Percentiles rank a stretch among this genome's conserved stretches.
Evolutionary conservation across 2,113 vertebrate genomes (phyloP).

Genomic region (Gasterosteus nipponicus): DNA sequence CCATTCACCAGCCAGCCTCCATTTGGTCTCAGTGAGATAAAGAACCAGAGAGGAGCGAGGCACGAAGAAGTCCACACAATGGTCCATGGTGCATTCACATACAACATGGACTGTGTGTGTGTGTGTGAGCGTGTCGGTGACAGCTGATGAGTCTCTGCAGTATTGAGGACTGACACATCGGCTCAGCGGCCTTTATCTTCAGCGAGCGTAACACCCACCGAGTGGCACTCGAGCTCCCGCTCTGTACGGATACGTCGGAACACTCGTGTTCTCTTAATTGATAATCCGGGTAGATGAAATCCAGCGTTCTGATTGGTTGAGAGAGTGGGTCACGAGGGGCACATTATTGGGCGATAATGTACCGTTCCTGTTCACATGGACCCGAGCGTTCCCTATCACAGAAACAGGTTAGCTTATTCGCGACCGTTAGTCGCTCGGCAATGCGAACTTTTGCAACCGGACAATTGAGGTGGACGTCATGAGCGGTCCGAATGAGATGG

Average conservation of each 20-base stretch:
- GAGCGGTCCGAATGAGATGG: too few species aligned
- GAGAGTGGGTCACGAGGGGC: too few species aligned
- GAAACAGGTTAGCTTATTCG: too few species aligned
- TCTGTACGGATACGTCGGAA: background rate
- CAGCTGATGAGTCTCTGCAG: conserved; percentile 54
- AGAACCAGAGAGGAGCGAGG: background rate
- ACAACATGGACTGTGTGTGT: background rate
- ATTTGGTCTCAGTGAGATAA: conserved; percentile 59
- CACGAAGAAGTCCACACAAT: background rate
- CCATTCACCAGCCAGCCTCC: conserved; percentile 62
- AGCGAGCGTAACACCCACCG: conserved; percentile 53
- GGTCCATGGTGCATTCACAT: background rate
- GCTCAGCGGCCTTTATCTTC: conserved; percentile 58
- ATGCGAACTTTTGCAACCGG: too few species aligned
- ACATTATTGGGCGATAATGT: too few species aligned
- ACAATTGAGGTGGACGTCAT: too few species aligned
- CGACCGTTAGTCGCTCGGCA: too few species aligned
- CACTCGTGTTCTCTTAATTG: too few species aligned
- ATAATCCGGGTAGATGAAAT: too few species aligned
- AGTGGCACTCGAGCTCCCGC: conserved; percentile 53
- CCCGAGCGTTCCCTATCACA: too few species aligned
- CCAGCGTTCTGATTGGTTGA: too few species aligned
- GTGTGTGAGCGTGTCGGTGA: conserved; percentile 43
- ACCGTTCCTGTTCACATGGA: too few species aligned
- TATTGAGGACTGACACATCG: conserved; percentile 46